phyloP scores from a whole-genome alignment of 1,140 invertebrate genomes.

The Drosophila funebris region DNA sequence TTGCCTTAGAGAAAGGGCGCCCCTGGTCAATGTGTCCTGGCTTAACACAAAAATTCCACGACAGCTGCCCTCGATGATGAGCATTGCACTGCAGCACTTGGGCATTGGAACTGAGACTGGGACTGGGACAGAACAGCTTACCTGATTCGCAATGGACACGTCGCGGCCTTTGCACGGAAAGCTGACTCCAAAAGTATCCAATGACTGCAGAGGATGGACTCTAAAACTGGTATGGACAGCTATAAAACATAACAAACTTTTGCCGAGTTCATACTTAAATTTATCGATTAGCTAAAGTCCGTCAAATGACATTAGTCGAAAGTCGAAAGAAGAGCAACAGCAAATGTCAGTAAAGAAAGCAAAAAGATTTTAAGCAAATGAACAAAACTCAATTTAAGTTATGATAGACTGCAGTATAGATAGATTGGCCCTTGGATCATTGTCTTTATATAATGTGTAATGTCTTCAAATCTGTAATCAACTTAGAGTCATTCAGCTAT shows the following conservation, averaged over 20 bases:
- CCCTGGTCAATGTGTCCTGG: background rate
- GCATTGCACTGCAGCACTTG: slow-evolving; percentile 14
- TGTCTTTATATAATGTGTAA: too few relatives aligned
- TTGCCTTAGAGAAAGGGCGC: slow-evolving; percentile 47
- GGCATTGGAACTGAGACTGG: background rate
- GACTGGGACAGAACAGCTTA: slow-evolving; percentile 4
- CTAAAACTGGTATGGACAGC: slow-evolving; percentile 5
- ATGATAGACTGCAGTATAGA: too few relatives aligned
- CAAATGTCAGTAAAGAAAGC: too few relatives aligned
- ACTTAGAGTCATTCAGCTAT: too few relatives aligned
- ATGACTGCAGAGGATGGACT: background rate
- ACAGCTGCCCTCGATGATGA: slow-evolving; percentile 60
- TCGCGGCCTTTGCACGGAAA: slow-evolving; percentile 7
- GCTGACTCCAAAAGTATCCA: background rate
- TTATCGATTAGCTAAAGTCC: slow-evolving; percentile 20
- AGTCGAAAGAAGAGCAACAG: background rate
- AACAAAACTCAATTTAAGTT: too few relatives aligned
- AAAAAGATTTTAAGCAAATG: too few relatives aligned
- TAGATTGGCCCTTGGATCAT: too few relatives aligned
- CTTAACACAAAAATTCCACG: slow-evolving; percentile 11
- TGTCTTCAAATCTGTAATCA: too few relatives aligned
- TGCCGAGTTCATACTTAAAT: slow-evolving; percentile 5
- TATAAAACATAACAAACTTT: slow-evolving; percentile 44
- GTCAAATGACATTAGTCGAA: too few relatives aligned
- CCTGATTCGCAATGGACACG: slow-evolving; percentile 41